Conservation (phyloP, 1,140 invertebrate genomes). For the Phymorhynchus buccinoides region DNA sequence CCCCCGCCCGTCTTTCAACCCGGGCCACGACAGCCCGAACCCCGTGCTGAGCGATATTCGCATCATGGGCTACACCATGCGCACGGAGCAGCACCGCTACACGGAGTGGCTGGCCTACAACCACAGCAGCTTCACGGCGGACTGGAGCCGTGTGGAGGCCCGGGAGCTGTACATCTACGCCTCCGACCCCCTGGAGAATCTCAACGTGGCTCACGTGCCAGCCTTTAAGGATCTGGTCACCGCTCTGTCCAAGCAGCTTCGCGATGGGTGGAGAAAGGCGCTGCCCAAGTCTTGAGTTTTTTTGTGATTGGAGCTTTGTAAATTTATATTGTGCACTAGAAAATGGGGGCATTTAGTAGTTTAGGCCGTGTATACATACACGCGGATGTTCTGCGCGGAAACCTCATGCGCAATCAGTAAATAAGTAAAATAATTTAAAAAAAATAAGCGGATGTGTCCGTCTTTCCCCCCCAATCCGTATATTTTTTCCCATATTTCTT, state of each 20-base stretch:
- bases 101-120: slow-evolving; percentile 83
- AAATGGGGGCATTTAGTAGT: too few relatives aligned
- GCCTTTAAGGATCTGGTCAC: slow-evolving; percentile 49
- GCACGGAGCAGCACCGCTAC: slow-evolving; percentile 82
- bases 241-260: slow-evolving; percentile 55
- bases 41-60: slow-evolving; percentile 83
- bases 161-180: slow-evolving; percentile 77
- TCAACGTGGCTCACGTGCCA: slow-evolving; percentile 77
- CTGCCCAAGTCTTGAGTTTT: slow-evolving; percentile 35
- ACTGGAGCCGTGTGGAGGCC: slow-evolving; percentile 81
- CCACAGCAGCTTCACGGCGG: slow-evolving; percentile 60
- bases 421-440: too few relatives aligned
- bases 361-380: too few relatives aligned
- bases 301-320: too few relatives aligned
- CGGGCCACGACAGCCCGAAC: slow-evolving; percentile 84
- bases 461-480: too few relatives aligned
- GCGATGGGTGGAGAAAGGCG: slow-evolving; percentile 62
- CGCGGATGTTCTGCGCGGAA: too few relatives aligned
- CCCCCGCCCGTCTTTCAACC: slow-evolving; percentile 83
- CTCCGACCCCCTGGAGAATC: slow-evolving; percentile 80
- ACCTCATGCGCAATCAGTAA: too few relatives aligned
- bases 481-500: too few relatives aligned
- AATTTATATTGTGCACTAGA: too few relatives aligned
- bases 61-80: slow-evolving; percentile 86
- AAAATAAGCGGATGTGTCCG: too few relatives aligned